Evolutionary conservation across 2,888 invertebrate species (phyloP), one percentile per base, ranked within the genome.

Genomic region (Athalia rosae): DNA sequence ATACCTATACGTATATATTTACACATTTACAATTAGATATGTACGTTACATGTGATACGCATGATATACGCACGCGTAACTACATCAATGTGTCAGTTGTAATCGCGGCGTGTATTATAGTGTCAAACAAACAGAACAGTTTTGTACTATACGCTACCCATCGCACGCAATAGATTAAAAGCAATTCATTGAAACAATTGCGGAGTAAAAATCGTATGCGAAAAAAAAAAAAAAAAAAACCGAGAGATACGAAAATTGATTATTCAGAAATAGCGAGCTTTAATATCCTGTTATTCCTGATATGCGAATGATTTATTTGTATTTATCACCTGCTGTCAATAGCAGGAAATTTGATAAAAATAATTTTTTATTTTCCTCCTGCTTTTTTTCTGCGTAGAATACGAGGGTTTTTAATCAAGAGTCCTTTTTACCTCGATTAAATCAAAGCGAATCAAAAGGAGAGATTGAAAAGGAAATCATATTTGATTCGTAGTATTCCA

Each of bases 291-390:
- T 53, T 53, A 9, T 9, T 9, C n/a, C 53, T 7, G 53, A 7
- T 53, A 53, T 53, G 7, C 53, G 11, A 11, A 53, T 53, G n/a
- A 11, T 11, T n/a, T n/a, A 53, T 11, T 53, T 4, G 58, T 58
- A 71, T 56, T 71, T 45, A 71, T 71, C 71, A 71, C 45, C 58
- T 58, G 11, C 71, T 71, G 71, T 71, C 71, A 71, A 56, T 58
- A 71, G 71, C 71, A 71, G n/a, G 11, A n/a, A 4, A 50, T 28
- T 28, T 28, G 28, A 28, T 28, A 28, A 28, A 28, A 28, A 50
- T 50, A 11, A 50, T 11, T 50, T 7, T 50, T 7, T n/a, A n/a
- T n/a, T 50, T 7, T 50, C 50, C 50, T 7, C 53, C n/a, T 41
- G 45, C 43, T 8, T 71, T 58, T 71, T 45, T 71, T 8, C 43